Evolutionary conservation across 1,140 invertebrate genomes (phyloP).

Genomic region (Macrosteles quadrilineatus): DNA sequence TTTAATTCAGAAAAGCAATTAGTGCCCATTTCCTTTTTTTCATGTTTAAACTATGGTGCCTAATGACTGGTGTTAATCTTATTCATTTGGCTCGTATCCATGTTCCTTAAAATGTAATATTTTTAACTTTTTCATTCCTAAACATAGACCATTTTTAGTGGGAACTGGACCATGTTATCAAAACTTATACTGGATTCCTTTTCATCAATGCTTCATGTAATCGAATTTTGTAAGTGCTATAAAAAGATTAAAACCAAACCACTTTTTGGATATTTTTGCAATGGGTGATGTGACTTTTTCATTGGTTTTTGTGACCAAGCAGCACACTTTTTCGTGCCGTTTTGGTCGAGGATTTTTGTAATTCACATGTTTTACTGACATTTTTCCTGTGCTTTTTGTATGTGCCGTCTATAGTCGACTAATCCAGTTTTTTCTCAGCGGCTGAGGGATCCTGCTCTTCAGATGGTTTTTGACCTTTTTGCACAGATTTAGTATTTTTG

Average conservation of each 20-base stretch:
- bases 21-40: no score
- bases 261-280: conserved; percentile 13
- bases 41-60: no score
- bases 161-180: not conserved
- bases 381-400: conserved; percentile 24
- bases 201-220: not conserved
- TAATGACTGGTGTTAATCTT: no score
- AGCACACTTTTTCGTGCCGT: conserved; percentile 17
- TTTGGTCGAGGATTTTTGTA: conserved; percentile 2
- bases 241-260: not conserved
- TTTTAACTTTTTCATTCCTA: no score
- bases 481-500: conserved; percentile 29
- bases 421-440: conserved; percentile 2
- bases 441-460: not conserved
- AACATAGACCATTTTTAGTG: no score
- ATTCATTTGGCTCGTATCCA: no score
- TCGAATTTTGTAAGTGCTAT: conserved; percentile 15
- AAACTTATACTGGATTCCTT: not conserved
- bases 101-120: no score
- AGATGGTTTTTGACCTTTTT: conserved; percentile 11
- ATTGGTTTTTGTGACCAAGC: conserved; percentile 29
- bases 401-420: not conserved
- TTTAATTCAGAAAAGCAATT: no score
- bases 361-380: not conserved
- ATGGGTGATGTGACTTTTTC: conserved; percentile 36